These are phyloP conservation scores for silkworm (Bombyx mori) DNA, from an alignment of 1,140 invertebrate species.

Conservation along the genomic window DNA sequence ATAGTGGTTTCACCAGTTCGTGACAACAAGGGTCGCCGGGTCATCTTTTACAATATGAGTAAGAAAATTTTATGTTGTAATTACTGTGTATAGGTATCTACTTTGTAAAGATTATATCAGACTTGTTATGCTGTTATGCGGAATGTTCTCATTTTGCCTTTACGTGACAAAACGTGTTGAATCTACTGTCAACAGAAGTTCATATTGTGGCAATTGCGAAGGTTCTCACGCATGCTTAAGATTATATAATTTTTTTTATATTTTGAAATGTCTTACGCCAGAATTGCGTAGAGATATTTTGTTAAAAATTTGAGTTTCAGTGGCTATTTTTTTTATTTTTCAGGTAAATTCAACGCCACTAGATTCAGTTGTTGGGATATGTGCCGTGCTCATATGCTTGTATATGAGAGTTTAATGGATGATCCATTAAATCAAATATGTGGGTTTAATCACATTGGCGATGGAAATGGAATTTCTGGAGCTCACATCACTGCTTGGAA, in stretches of 20 bases:
- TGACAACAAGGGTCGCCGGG: constrained; percentile 78
- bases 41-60: constrained; percentile 78
- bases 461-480: constrained; percentile 72
- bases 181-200: no score
- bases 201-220: no score
- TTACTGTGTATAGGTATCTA: no score
- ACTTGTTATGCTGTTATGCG: not conserved
- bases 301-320: no score
- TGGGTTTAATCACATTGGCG: constrained; percentile 79
- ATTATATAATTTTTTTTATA: no score
- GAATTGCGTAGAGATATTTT: no score
- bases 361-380: constrained; percentile 77
- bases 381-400: constrained; percentile 76
- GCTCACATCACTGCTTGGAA: constrained; percentile 78
- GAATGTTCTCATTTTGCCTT: no score
- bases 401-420: constrained; percentile 81
- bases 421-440: constrained; percentile 81
- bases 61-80: constrained; percentile 41
- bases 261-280: no score
- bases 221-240: no score
- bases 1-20: constrained; percentile 80
- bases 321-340: not conserved
- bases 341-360: constrained; percentile 76
- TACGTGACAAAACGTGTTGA: no score
- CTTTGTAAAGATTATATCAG: not conserved